These are phyloP conservation scores for Zele albiditarsus DNA, from an alignment of 2,888 invertebrate genomes.

Conservation along the genomic window DNA sequence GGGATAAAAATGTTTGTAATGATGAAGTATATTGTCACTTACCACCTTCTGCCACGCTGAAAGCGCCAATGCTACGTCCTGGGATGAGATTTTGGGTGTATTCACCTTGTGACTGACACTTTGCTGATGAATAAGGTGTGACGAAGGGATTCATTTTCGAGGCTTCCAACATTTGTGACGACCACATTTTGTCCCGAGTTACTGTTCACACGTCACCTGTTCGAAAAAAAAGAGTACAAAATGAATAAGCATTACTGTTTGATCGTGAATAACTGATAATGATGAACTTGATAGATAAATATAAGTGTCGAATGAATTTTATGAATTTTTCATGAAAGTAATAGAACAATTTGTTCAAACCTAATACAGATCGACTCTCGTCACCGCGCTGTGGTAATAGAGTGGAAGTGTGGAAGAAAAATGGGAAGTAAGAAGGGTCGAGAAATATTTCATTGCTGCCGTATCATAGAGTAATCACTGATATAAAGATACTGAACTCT, in stretches of 20 bases:
- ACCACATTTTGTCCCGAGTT: constrained; percentile 69
- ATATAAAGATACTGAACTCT: constrained; percentile 39
- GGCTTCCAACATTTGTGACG: constrained; percentile 70
- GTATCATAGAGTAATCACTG: constrained; percentile 35
- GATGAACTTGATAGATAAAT: neutral
- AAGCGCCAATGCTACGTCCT: constrained; percentile 70
- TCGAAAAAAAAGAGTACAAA: constrained; percentile 40
- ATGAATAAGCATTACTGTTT: neutral
- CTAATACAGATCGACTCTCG: constrained; percentile 52
- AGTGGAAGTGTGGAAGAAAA: constrained; percentile 54
- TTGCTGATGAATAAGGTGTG: constrained; percentile 67
- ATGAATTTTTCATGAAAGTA: constrained; percentile 28
- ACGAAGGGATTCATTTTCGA: constrained; percentile 72
- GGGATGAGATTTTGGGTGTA: constrained; percentile 64
- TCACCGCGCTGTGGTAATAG: constrained; percentile 60
- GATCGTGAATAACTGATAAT: neutral
- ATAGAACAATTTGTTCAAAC: constrained; percentile 33
- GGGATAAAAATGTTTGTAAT: neutral
- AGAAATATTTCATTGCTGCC: constrained; percentile 45
- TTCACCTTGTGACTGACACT: constrained; percentile 68
- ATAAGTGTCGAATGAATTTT: neutral
- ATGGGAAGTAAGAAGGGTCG: constrained; percentile 45
- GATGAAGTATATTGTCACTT: constrained; percentile 50
- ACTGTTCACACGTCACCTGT: constrained; percentile 49
- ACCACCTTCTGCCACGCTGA: constrained; percentile 68